Percentiles rank a stretch among this genome's conserved stretches.
These are phyloP conservation scores for Bombus polaris DNA, from an alignment of 1,140 invertebrate genomes.

Conservation along the genomic window DNA sequence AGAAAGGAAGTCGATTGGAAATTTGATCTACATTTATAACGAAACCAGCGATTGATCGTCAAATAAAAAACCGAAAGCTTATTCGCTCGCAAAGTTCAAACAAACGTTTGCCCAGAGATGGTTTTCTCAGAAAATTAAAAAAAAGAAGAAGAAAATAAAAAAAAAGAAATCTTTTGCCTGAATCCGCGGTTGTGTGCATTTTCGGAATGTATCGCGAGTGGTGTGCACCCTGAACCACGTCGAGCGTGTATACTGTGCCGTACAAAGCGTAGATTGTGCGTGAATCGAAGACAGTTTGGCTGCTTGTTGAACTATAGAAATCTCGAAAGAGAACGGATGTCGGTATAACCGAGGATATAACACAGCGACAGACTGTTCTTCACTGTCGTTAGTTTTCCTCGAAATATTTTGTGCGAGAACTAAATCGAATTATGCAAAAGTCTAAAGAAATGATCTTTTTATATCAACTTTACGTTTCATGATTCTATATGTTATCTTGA, in stretches of 20 bases:
- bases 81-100: not conserved
- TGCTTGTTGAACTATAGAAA: not conserved
- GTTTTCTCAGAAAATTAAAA: not conserved
- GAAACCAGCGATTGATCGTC: not conserved
- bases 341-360: not conserved
- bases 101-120: conserved; percentile 6
- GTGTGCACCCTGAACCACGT: conserved; percentile 3
- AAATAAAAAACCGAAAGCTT: not conserved
- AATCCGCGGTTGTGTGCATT: conserved; percentile 24
- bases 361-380: not conserved
- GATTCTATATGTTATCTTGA: too few species aligned
- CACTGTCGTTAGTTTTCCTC: not conserved
- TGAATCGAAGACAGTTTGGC: conserved; percentile 38
- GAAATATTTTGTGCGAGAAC: not conserved
- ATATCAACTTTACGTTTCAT: too few species aligned
- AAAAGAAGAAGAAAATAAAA: not conserved
- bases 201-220: conserved; percentile 30
- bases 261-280: conserved; percentile 53
- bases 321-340: not conserved
- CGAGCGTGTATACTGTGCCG: conserved; percentile 33
- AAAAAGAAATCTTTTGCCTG: not conserved
- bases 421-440: not conserved
- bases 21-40: not conserved
- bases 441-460: not conserved
- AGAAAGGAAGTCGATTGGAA: not conserved